Conservation (phyloP, 2,888 invertebrate genomes). For the Exocentrus adspersus region DNA sequence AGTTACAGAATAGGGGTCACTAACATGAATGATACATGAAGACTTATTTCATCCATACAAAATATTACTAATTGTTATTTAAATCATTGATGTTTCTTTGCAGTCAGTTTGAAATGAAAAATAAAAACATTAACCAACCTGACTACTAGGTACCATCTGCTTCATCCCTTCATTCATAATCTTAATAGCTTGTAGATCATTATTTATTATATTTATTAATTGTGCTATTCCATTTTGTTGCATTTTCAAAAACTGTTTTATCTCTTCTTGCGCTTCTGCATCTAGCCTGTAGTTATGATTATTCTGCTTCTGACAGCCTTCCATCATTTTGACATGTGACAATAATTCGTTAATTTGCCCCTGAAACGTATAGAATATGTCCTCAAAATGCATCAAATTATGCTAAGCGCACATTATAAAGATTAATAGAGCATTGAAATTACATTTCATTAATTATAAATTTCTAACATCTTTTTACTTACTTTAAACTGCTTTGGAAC, state of each 20-base stretch:
- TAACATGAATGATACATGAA: too few relatives aligned
- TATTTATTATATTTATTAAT: conserved; percentile 83
- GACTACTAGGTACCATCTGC: conserved; percentile 63
- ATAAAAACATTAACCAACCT: conserved; percentile 12
- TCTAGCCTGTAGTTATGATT: conserved; percentile 85
- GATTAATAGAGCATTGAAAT: background rate
- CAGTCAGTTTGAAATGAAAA: background rate
- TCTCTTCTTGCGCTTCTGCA: conserved; percentile 73
- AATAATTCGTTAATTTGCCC: conserved; percentile 91
- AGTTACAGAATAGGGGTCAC: too few relatives aligned
- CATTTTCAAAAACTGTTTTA: conserved; percentile 82
- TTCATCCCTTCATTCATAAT: conserved; percentile 83
- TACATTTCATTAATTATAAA: background rate
- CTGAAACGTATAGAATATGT: conserved; percentile 61
- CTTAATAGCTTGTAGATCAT: conserved; percentile 81
- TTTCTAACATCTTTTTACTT: conserved; percentile 47
- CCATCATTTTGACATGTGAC: conserved; percentile 82
- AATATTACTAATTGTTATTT: too few relatives aligned
- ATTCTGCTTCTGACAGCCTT: conserved; percentile 67
- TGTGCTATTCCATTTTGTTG: conserved; percentile 92
- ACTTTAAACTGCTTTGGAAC: conserved; percentile 94
- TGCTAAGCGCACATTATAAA: background rate
- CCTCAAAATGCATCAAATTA: too few relatives aligned
- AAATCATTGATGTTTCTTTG: too few relatives aligned
- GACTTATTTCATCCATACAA: too few relatives aligned